A percentile compares a stretch with the other conserved stretches of the same genome.
These are phyloP conservation scores for Nasonia vitripennis DNA, from an alignment of 1,140 invertebrate genomes.

Conservation along the genomic window DNA sequence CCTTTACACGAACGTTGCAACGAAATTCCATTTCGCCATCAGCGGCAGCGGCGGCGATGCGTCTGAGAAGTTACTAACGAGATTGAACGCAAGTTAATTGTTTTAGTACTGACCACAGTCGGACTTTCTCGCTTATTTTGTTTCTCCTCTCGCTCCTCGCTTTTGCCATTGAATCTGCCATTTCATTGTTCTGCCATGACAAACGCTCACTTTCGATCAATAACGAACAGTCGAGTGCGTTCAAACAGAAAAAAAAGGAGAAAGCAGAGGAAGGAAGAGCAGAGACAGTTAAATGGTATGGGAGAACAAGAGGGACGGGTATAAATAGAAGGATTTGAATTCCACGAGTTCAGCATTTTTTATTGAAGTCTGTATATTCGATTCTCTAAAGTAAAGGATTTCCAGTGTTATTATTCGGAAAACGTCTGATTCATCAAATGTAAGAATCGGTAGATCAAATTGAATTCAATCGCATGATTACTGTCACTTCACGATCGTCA, in stretches of 20 bases:
- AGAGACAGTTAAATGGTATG: neutral
- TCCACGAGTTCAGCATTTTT: neutral
- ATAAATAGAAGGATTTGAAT: neutral
- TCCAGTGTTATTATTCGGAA: neutral
- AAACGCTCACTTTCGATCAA: slow-evolving; percentile 7
- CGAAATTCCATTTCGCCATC: neutral
- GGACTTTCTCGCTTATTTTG: slow-evolving; percentile 13
- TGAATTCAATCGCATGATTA: neutral
- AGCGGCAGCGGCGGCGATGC: neutral
- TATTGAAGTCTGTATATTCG: neutral
- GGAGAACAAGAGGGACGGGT: neutral
- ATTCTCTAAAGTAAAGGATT: too few species aligned
- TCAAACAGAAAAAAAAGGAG: neutral
- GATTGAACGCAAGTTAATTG: slow-evolving; percentile 29
- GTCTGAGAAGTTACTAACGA: neutral
- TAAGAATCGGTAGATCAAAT: neutral
- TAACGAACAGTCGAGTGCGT: neutral
- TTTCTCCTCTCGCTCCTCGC: neutral
- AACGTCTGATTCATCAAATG: neutral
- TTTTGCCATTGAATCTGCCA: slow-evolving; percentile 13
- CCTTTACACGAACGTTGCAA: neutral
- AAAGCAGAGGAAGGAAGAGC: neutral
- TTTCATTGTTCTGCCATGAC: slow-evolving; percentile 6
- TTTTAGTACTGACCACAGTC: slow-evolving; percentile 14
- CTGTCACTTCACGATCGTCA: neutral